Evolutionary conservation across 2,888 invertebrate species (phyloP), one percentile per base, ranked within the genome.

Genomic region (Sphinx pinastri): DNA sequence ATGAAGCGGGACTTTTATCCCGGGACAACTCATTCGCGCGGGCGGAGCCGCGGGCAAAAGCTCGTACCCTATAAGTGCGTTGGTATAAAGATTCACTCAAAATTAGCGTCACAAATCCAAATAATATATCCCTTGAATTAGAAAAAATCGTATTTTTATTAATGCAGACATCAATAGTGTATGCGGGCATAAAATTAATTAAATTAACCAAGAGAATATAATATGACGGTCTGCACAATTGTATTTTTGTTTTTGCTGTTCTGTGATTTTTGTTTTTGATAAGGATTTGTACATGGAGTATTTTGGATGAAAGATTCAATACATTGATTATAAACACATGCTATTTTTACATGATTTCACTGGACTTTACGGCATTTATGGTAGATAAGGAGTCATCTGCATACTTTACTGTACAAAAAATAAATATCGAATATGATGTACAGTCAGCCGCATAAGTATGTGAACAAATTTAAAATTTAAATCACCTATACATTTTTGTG

Each of bases 131-230:
- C 45, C 12, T 6, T 7, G 11, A 63, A 63, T 63, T 0, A 63
- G 19, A 47, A 63, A 47, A 63, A 63, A 60, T 60, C 19, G 19
- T 38, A 63, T 49, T 63, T 63, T 63, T 70, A 75, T 75, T 52
- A 63, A 76, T 71, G 72, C 67, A 75, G 71, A 75, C 74, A 75
- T 76, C 73, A 72, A 67, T 73, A 5, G 54, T 16, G 71, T 52
- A 82, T 82, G 81, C 81, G 81, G 81, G 81, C 52, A 67, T 71
- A 73, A 75, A 70, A 71, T 73, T 83, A 81, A 85, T 82, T 81
- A 73, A 82, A 82, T 83, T 75, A 80, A 70, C 19, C 13, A 13
- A 12, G 19, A 47, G 19, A 49, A 19, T 12, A 1, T 19, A 47
- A 19, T 13, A 49, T 63, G 19, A 19, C 13, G 45, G 47, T 25